These are phyloP conservation scores for Sminthurinus aureus DNA, from an alignment of 2,888 invertebrate species.

Conservation along the genomic window DNA sequence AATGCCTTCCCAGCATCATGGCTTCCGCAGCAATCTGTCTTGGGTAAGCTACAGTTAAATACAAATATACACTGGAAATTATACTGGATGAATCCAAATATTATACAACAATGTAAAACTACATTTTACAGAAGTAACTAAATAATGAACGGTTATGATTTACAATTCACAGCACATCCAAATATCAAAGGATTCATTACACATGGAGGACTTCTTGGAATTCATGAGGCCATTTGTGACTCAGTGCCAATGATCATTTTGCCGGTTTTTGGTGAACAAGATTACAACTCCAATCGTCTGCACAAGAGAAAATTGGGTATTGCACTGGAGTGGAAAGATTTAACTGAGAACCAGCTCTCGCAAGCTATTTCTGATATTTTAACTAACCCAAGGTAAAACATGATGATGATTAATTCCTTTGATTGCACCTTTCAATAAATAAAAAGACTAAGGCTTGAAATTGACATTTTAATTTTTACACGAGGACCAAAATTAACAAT, in stretches of 20 bases:
- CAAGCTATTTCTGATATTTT: conserved; percentile 46
- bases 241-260: conserved; percentile 45
- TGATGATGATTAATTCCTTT: no score
- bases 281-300: conserved; percentile 47
- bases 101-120: no score
- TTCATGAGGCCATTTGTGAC: conserved; percentile 48
- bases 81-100: no score
- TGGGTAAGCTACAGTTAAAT: no score
- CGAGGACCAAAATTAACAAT: no score
- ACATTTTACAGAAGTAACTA: no score
- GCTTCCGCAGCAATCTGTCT: conserved; percentile 50
- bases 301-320: conserved; percentile 45
- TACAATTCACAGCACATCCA: conserved; percentile 55
- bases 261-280: conserved; percentile 52
- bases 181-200: conserved; percentile 51
- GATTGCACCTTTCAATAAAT: no score
- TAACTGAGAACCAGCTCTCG: conserved; percentile 41
- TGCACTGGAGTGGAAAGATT: conserved; percentile 42
- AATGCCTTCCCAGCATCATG: conserved; percentile 59
- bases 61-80: no score
- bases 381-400: conserved; percentile 23
- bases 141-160: no score
- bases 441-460: no score
- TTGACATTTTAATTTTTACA: no score
- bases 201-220: conserved; percentile 51